Evolutionary conservation across 2,113 vertebrate genomes (phyloP).

Genomic region (Sturnira hondurensis): DNA sequence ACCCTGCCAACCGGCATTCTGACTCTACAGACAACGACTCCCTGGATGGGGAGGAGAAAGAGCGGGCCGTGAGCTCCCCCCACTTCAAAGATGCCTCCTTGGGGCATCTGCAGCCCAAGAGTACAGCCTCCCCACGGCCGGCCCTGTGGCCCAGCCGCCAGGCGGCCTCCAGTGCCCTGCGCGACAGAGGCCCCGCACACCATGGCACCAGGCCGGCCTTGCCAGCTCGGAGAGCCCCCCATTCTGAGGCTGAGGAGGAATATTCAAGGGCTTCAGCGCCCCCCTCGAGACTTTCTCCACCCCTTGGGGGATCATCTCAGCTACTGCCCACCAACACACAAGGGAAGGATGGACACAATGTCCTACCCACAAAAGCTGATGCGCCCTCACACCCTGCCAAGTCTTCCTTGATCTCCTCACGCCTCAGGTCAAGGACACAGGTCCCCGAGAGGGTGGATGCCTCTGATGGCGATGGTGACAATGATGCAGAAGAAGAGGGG

Average conservation of each 20-base stretch:
- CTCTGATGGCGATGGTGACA: not conserved
- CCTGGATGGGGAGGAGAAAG: not conserved
- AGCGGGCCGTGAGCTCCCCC: conserved; percentile 27
- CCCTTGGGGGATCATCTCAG: conserved; percentile 6
- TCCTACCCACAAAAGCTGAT: fast-evolving
- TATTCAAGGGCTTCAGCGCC: not conserved
- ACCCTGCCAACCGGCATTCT: not conserved
- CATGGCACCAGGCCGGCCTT: not conserved
- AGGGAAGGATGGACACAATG: conserved; percentile 17
- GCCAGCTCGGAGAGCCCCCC: not conserved
- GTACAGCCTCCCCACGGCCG: not conserved
- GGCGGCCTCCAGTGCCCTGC: not conserved
- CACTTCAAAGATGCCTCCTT: conserved; percentile 71
- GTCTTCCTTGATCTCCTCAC: conserved; percentile 44
- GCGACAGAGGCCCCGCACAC: not conserved
- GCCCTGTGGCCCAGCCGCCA: conserved; percentile 42
- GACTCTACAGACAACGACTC: conserved; percentile 58
- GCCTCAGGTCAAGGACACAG: not conserved
- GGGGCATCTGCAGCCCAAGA: conserved; percentile 58
- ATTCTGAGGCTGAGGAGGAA: conserved; percentile 39
- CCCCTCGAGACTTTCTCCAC: not conserved
- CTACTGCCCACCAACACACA: conserved; percentile 38
- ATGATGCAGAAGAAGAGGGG: not conserved
- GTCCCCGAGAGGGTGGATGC: not conserved
- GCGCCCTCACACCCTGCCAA: not conserved